phyloP scores from a whole-genome alignment of 2,888 invertebrate species.

The Monochamus alternatus region DNA sequence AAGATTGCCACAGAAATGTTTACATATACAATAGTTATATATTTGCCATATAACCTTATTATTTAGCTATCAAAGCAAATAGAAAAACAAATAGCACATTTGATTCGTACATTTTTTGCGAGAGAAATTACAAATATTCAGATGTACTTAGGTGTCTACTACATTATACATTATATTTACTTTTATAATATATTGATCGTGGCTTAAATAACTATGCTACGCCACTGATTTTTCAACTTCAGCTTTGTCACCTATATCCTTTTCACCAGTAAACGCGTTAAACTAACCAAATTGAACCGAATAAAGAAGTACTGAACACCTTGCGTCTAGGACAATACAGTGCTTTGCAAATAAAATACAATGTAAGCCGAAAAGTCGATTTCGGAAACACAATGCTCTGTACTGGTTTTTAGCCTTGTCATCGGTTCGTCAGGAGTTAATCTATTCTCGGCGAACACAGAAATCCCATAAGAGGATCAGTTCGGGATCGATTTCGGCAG shows the following conservation, averaged over 20 bases:
- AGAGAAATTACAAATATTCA: no score
- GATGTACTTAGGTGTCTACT: no score
- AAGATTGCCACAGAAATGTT: no score
- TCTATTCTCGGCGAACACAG: constrained; percentile 44
- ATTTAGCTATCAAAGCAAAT: no score
- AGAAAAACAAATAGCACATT: no score
- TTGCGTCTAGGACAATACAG: constrained; percentile 44
- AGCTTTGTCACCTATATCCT: constrained; percentile 66
- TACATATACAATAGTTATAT: no score
- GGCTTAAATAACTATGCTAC: background rate
- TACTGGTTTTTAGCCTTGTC: constrained; percentile 54
- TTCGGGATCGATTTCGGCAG: constrained; percentile 20
- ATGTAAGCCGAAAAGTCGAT: constrained; percentile 60
- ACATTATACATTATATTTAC: no score
- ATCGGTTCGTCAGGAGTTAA: constrained; percentile 56
- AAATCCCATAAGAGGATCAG: constrained; percentile 45
- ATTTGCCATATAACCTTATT: no score
- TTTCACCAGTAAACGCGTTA: constrained; percentile 53
- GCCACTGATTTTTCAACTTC: constrained; percentile 54
- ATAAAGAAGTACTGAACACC: constrained; percentile 47
- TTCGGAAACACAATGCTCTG: constrained; percentile 54
- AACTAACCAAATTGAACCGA: constrained; percentile 42
- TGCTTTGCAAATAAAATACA: constrained; percentile 54
- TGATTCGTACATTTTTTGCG: no score
- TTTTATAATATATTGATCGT: no score